A percentile compares a stretch with the other conserved stretches of the same genome.
These are phyloP conservation scores for Tautogolabrus adspersus DNA, from an alignment of 2,113 vertebrate genomes.

Conservation along the genomic window DNA sequence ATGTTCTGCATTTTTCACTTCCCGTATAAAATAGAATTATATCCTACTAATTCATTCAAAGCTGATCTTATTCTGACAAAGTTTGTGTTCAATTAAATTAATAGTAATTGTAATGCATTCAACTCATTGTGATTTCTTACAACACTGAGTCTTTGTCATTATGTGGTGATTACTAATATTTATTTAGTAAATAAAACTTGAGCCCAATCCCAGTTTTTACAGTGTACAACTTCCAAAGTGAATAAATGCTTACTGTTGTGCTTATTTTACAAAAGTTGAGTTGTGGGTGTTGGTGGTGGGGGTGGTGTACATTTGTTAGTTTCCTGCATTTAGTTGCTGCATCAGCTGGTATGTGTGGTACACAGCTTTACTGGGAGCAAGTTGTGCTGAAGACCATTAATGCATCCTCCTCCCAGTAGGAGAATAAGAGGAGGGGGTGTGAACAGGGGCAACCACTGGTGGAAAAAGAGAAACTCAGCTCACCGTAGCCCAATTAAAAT, in stretches of 20 bases:
- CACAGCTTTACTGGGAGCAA: constrained; percentile 14
- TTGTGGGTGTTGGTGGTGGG: background rate
- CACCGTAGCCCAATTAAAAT: constrained; percentile 75
- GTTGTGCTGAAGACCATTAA: constrained; percentile 29
- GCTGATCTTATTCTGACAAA: too few relatives aligned
- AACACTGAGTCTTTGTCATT: too few relatives aligned
- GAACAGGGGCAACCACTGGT: constrained; percentile 17
- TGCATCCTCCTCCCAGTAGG: constrained; percentile 31
- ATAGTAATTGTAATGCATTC: too few relatives aligned
- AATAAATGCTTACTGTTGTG: background rate
- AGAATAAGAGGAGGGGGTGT: background rate
- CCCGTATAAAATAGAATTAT: too few relatives aligned
- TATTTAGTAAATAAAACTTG: too few relatives aligned
- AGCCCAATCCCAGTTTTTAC: too few relatives aligned
- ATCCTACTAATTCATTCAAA: too few relatives aligned
- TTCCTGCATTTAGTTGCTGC: constrained; percentile 18
- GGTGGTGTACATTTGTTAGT: background rate
- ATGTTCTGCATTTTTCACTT: too few relatives aligned
- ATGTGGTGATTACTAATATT: too few relatives aligned
- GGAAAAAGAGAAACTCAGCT: constrained; percentile 42
- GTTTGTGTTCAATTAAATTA: too few relatives aligned
- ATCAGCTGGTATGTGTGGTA: constrained; percentile 16
- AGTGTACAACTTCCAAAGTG: background rate
- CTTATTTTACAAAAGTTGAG: constrained; percentile 5
- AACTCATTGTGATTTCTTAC: too few relatives aligned